These are phyloP conservation scores for Aradus depressus DNA, from an alignment of 2,888 invertebrate genomes.

Conservation along the genomic window DNA sequence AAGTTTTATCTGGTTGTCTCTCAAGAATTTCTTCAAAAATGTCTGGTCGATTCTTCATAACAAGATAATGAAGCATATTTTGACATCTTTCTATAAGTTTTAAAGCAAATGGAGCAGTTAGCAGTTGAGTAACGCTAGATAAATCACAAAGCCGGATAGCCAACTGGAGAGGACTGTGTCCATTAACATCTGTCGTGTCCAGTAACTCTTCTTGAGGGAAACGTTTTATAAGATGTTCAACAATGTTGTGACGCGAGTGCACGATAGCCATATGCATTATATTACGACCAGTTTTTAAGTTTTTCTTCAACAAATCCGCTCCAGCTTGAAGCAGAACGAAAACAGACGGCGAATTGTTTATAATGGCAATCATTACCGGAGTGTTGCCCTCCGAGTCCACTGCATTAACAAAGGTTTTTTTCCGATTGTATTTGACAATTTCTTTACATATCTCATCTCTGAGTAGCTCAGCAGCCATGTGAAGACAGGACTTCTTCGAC, in stretches of 20 bases:
- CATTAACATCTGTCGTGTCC: neutral
- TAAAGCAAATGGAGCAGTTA: neutral
- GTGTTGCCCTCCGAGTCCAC: no score
- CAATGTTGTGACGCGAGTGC: neutral
- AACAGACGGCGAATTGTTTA: no score
- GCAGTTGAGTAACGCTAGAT: neutral
- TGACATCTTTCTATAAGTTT: neutral
- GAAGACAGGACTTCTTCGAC: neutral
- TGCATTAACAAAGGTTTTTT: no score
- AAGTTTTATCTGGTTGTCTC: no score
- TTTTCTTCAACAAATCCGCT: neutral
- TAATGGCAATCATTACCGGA: no score
- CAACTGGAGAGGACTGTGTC: neutral
- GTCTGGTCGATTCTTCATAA: no score
- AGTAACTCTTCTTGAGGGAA: neutral
- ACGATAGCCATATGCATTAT: neutral
- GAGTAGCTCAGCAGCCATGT: neutral
- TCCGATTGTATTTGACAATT: no score
- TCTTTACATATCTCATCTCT: no score
- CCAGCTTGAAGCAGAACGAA: slow-evolving; percentile 3
- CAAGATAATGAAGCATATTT: no score
- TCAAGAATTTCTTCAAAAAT: no score
- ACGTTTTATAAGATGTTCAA: neutral
- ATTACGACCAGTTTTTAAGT: neutral
- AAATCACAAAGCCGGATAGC: neutral